phyloP scores from a whole-genome alignment of 2,797 vertebrate species.

The Platyrinchus mystaceus region DNA sequence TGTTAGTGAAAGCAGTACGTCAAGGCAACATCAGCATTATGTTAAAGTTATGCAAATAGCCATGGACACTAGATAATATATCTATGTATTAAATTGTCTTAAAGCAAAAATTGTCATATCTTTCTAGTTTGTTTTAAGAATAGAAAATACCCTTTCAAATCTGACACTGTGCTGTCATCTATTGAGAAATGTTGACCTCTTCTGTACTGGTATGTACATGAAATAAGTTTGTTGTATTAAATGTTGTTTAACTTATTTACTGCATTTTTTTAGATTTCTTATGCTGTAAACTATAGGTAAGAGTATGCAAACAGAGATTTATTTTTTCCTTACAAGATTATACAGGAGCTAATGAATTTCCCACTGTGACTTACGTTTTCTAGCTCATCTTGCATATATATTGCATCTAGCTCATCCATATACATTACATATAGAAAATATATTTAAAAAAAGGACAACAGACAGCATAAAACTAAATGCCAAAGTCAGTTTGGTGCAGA shows the following conservation, averaged over 20 bases:
- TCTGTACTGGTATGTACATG: not conserved
- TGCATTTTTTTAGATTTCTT: not conserved
- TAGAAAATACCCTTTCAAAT: not conserved
- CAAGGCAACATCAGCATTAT: not conserved
- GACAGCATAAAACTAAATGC: not conserved
- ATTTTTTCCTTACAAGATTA: not conserved
- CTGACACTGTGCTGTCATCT: not conserved
- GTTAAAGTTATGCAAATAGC: not conserved
- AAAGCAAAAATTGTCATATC: not conserved
- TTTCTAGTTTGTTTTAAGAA: not conserved
- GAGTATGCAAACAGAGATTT: not conserved
- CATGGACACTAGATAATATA: not conserved
- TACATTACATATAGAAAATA: not conserved
- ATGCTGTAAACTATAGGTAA: not conserved
- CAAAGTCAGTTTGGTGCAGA: not conserved
- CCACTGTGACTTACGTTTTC: not conserved
- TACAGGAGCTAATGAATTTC: not conserved
- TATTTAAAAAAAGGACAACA: not conserved
- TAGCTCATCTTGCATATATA: not conserved
- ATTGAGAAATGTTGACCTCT: not conserved
- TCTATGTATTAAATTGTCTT: not conserved
- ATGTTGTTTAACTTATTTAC: not conserved
- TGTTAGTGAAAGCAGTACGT: not conserved
- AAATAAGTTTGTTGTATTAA: not conserved
- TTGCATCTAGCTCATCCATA: not conserved